Base-by-base conservation (phyloP, 1,140 invertebrate species). In the Apis dorsata region DNA sequence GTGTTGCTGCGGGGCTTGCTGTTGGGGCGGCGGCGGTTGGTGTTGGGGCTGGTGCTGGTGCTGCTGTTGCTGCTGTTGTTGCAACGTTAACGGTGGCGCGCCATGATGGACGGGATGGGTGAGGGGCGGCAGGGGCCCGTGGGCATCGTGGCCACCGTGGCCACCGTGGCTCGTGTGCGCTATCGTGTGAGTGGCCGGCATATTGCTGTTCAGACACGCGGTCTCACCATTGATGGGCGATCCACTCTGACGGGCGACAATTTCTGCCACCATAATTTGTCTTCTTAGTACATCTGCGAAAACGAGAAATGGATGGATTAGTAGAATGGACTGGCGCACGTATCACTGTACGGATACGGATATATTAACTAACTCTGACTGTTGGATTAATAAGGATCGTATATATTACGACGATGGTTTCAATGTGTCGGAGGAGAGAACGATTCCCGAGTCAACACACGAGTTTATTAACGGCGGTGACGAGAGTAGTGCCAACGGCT, bases 261-360 rank as follows among this genome's bases (percentile, higher is more conserved):
- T 96, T 94, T 97, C 96, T 94, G 96, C 97, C 94, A 97, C 97
- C 97, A 97, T 97, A 95, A 96, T 97, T 95, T 95, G 96, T 95
- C 96, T 96, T 94, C 95, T 95, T 94, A 96, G 91, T 92, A 95
- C 95, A 95, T 96, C 95, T 95, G 94, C 15, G 95, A 95, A 79
- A 84, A 34, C 91, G 87, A 85, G 79, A 84, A 12, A 2, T 21
- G 24, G 9, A 5, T 0, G 28, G 0, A 63, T 62, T 51, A 77
- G 51, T 12, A 21, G 4, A 11, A 13, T 19, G 11, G 44, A 19
- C 19, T 19, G 10, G 19, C 13, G 15, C 24, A 11, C 4, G 10
- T 5, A n/a, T 28, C 3, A 0, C 51, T 28, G 8, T 9, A 19
- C 49, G 34, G 34, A 34, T 34, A 44, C 34, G 34, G 34, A 3